phyloP scores from a whole-genome alignment of 1,140 invertebrate species.

The Arctopsyche grandis region DNA sequence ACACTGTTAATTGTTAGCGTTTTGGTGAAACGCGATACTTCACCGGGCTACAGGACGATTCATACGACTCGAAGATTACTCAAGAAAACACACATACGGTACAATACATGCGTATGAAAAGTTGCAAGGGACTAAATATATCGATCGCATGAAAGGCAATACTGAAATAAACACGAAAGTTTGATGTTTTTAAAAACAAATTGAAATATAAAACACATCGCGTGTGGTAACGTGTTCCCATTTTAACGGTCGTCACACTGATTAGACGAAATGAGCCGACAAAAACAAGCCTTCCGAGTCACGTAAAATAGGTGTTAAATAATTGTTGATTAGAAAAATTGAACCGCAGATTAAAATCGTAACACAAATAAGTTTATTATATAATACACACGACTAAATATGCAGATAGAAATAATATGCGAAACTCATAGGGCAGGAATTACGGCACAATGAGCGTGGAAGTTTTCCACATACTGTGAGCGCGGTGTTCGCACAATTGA shows the following conservation, averaged over 20 bases:
- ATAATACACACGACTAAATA: not conserved
- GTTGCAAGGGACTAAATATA: not conserved
- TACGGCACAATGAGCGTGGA: constrained; percentile 46
- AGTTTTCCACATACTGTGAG: constrained; percentile 13
- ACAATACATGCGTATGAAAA: not conserved
- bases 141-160: not conserved
- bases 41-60: constrained; percentile 11
- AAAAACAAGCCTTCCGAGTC: constrained; percentile 36
- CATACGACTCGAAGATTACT: not conserved
- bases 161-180: not conserved
- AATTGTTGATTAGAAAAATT: constrained; percentile 32
- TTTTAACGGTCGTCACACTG: constrained; percentile 41
- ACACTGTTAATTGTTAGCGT: constrained; percentile 48
- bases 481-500: constrained; percentile 44
- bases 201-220: constrained; percentile 20
- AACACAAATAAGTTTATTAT: constrained; percentile 16
- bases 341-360: not conserved
- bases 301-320: constrained; percentile 40
- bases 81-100: not conserved
- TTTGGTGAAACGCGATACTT: constrained; percentile 38
- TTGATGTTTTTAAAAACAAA: not conserved
- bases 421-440: constrained; percentile 20
- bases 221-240: constrained; percentile 23
- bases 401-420: constrained; percentile 15
- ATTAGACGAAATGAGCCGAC: constrained; percentile 40